These are phyloP conservation scores for Lordiphosa fenestrarum DNA, from an alignment of 2,888 invertebrate species.

Conservation along the genomic window DNA sequence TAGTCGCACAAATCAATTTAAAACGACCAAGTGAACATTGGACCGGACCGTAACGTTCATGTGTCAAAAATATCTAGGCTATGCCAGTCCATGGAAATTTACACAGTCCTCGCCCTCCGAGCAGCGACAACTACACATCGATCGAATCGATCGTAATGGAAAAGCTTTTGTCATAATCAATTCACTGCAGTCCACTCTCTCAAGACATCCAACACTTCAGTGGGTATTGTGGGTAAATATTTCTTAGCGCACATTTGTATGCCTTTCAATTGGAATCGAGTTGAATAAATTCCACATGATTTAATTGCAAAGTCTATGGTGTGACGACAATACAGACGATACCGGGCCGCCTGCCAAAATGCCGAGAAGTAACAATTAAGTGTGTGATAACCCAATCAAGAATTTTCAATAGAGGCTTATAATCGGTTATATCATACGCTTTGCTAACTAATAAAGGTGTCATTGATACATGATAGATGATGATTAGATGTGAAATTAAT, in stretches of 20 bases:
- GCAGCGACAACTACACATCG: constrained; percentile 2
- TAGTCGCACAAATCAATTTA: constrained; percentile 60
- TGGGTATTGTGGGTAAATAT: constrained; percentile 45
- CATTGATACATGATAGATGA: not conserved
- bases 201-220: constrained; percentile 7
- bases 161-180: constrained; percentile 48
- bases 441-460: not conserved
- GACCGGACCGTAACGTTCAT: constrained; percentile 34
- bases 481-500: not conserved
- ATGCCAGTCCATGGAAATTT: constrained; percentile 41
- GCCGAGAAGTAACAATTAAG: not conserved
- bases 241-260: constrained; percentile 41
- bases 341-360: constrained; percentile 1
- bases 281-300: constrained; percentile 73
- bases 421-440: constrained; percentile 3
- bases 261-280: constrained; percentile 69
- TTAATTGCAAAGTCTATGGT: constrained; percentile 59
- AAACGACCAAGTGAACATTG: constrained; percentile 60
- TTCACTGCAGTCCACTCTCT: constrained; percentile 45
- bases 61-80: constrained; percentile 62
- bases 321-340: constrained; percentile 57
- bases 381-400: constrained; percentile 32
- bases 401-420: not conserved
- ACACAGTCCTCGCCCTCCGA: constrained; percentile 39
- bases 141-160: constrained; percentile 37